Evolutionary conservation across 2,888 invertebrate species (phyloP), one percentile per base, ranked within the genome.

Genomic region (Rhyacophila evoluta): DNA sequence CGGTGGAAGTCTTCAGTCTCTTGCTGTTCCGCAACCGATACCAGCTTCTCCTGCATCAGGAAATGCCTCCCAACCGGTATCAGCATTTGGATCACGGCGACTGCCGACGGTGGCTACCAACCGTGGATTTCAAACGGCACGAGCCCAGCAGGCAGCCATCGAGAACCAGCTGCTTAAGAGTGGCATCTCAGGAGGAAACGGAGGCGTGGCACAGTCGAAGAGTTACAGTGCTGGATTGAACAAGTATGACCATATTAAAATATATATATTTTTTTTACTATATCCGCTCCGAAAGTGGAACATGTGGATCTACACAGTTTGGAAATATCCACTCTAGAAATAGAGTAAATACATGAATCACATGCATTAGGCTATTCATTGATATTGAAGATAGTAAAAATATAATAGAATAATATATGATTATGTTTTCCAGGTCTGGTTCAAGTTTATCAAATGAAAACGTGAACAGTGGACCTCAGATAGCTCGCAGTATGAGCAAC

Each of bases 401-500:
- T n/a, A n/a, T n/a, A n/a, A n/a, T n/a, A n/a, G n/a, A n/a, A n/a
- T n/a, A n/a, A n/a, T n/a, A n/a, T 33, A 33, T 33, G 55, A 6
- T 41, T 41, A 15, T 41, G 8, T 8, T 55, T 86, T 86, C 0
- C 85, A 89, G 89, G 37, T 83, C 86, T 0, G 86, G 85, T 12
- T 41, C 71, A n/a, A 37, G 37, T n/a, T 8, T 72, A 12, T 28
- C 78, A 0, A 27, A 33, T 8, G 78, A 78, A 12, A 55, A 55
- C 19, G 55, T 15, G 8, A 25, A n/a, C 2, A 15, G 41, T 0
- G 15, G 19, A 2, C 55, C 55, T 8, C 55, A 55, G 19, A 19
- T 55, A 19, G 85, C 86, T 0, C 84, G 91, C 10, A 91, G 89
- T 12, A 85, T 86, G 77, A 92, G 92, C 84, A 92, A 91, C 76